These are phyloP conservation scores for Psilopsiagon aymara DNA, from an alignment of 2,113 vertebrate genomes.

Conservation along the genomic window DNA sequence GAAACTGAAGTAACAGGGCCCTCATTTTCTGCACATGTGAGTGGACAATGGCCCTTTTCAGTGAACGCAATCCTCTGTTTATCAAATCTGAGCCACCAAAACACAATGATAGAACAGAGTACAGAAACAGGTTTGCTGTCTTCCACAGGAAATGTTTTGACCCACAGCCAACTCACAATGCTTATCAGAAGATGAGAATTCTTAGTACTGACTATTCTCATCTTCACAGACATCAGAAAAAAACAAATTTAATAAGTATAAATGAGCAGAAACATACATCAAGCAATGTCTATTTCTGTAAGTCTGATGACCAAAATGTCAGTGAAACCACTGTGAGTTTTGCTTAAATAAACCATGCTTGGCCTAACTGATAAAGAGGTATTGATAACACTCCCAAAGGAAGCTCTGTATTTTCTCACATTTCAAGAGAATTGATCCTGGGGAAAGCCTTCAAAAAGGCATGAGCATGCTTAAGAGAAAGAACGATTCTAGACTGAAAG, in stretches of 20 bases:
- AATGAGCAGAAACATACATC: neutral
- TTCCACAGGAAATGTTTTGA: neutral
- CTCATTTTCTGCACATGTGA: neutral
- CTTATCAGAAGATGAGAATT: neutral
- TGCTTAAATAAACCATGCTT: neutral
- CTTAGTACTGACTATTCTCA: neutral
- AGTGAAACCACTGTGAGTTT: neutral
- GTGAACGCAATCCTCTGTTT: neutral
- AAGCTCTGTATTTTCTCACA: neutral
- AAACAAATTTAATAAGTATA: neutral
- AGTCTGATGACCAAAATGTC: neutral
- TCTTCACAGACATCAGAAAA: neutral
- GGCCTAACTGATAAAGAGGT: neutral
- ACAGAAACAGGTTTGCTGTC: neutral
- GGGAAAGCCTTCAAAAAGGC: neutral
- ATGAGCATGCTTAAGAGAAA: neutral
- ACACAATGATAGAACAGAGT: neutral
- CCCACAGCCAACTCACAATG: neutral
- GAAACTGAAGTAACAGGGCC: neutral
- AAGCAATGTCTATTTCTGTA: neutral
- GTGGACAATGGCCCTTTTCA: neutral
- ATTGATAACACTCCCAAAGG: neutral
- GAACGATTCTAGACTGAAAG: neutral
- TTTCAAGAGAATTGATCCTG: neutral
- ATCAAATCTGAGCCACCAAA: neutral